A percentile compares a stretch with the other conserved stretches of the same genome.
Evolutionary conservation across 2,797 vertebrate species (phyloP).

Genomic region (Poeciliopsis paucimaculata): DNA sequence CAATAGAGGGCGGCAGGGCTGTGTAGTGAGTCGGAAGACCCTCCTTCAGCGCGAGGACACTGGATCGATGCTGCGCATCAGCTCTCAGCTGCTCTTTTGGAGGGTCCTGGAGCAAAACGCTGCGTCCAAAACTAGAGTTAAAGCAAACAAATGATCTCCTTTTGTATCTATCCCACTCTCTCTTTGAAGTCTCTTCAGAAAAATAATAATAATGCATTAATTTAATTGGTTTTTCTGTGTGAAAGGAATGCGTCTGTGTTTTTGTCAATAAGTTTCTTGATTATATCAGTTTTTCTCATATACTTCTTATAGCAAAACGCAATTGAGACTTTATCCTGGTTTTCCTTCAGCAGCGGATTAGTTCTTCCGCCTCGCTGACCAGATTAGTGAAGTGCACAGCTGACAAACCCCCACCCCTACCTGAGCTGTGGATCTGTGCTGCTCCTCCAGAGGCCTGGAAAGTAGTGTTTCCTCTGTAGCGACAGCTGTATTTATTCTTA

Average conservation of each 20-base stretch:
- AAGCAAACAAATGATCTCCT: constrained; percentile 23
- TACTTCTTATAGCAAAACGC: background rate
- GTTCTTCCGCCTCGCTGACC: background rate
- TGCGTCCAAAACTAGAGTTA: constrained; percentile 11
- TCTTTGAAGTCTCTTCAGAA: background rate
- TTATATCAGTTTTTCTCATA: background rate
- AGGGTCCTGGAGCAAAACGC: constrained; percentile 68
- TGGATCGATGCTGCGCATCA: constrained; percentile 60
- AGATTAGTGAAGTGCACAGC: background rate
- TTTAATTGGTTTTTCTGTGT: background rate
- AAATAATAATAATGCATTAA: background rate
- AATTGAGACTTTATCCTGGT: background rate
- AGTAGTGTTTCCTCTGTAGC: background rate
- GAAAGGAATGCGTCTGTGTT: background rate
- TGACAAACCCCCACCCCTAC: background rate
- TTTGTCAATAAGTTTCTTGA: background rate
- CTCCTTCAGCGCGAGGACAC: constrained; percentile 48
- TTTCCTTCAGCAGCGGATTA: background rate
- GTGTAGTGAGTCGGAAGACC: constrained; percentile 58
- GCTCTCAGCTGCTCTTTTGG: constrained; percentile 46
- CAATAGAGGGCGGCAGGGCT: constrained; percentile 59
- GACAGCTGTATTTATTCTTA: background rate
- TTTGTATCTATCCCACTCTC: background rate
- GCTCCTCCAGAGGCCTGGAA: background rate
- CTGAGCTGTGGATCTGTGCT: background rate